A percentile compares a stretch with the other conserved stretches of the same genome.
phyloP scores from a whole-genome alignment of 2,888 invertebrate genomes.

The Oxyteleia sp. region DNA sequence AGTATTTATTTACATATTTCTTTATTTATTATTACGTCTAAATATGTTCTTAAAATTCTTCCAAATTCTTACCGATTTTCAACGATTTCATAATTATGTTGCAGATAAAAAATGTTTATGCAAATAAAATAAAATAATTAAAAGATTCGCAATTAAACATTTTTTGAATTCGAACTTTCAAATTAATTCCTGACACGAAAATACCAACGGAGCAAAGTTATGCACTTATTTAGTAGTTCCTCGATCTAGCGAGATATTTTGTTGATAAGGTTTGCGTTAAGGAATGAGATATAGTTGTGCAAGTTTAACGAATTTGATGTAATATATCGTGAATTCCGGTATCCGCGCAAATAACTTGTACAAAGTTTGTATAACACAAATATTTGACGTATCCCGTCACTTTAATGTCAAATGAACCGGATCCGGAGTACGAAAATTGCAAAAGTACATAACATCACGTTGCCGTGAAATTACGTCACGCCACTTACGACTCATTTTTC shows the following conservation, averaged over 20 bases:
- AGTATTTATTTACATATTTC: no score
- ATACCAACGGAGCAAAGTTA: conserved; percentile 18
- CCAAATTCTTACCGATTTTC: no score
- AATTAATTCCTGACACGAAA: conserved; percentile 8
- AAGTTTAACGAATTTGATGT: conserved; percentile 63
- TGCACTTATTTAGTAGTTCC: conserved; percentile 10
- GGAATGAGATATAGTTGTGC: conserved; percentile 42
- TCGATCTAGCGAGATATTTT: conserved; percentile 36
- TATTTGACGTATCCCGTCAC: conserved; percentile 65
- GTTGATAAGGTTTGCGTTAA: conserved; percentile 39
- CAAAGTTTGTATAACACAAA: conserved; percentile 61
- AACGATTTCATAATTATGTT: no score
- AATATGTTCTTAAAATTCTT: no score
- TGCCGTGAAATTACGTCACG: conserved; percentile 51
- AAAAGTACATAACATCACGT: conserved; percentile 58
- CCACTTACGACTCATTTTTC: conserved; percentile 54
- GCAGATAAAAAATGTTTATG: no score
- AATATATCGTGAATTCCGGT: conserved; percentile 46
- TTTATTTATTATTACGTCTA: no score
- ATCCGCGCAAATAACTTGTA: conserved; percentile 51
- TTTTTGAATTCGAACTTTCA: not conserved
- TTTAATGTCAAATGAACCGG: conserved; percentile 66
- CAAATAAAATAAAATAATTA: no score
- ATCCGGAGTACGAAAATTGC: conserved; percentile 59
- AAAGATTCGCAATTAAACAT: no score